Base-by-base conservation (phyloP, 2,888 invertebrate species). In the Amphipyra berbera region DNA sequence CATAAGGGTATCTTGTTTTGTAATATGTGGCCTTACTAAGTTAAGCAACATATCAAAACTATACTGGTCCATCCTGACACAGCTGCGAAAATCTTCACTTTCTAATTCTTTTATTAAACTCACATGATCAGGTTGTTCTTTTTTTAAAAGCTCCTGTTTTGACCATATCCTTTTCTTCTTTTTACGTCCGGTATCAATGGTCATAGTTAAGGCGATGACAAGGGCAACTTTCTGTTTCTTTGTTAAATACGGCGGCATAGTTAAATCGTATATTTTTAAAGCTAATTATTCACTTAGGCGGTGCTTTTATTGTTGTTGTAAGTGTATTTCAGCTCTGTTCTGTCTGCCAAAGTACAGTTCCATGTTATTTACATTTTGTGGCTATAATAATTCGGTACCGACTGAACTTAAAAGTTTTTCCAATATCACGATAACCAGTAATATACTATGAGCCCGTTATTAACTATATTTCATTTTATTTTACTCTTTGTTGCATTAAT, bases 1-100 rank as follows among this genome's bases (percentile, higher is more conserved):
- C 55, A 55, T 55, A 6, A 55, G 5, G 14, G 55, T 47, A 42
- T 64, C 54, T 21, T 14, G 55, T 40, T 55, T 47, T 1, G 47
- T 47, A n/a, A 55, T 55, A 1, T 38, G 30, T 55, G 55, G 55
- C 30, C 47, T 55, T 14, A 55, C 47, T 47, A 55, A 33, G 6
- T 55, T 38, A 10, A 55, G 14, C 10, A 55, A 30, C 14, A 14
- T n/a, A 9, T 47, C 38, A 40, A 55, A 55, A 30, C 14, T 55
- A 10, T 40, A 0, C 8, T n/a, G 27, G 6, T 55, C 55, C 9
- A 55, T 55, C 30, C 48, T 55, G 30, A 55, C 27, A 47, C 30
- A 55, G 38, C 30, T 40, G 12, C n/a, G 27, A 13, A 38, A 47
- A 10, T 55, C 47, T 14, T 47, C 27, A 14, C 38, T 47, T 13